These are phyloP conservation scores for Tyrophagus putrescentiae DNA, from an alignment of 1,140 invertebrate genomes.

Conservation along the genomic window DNA sequence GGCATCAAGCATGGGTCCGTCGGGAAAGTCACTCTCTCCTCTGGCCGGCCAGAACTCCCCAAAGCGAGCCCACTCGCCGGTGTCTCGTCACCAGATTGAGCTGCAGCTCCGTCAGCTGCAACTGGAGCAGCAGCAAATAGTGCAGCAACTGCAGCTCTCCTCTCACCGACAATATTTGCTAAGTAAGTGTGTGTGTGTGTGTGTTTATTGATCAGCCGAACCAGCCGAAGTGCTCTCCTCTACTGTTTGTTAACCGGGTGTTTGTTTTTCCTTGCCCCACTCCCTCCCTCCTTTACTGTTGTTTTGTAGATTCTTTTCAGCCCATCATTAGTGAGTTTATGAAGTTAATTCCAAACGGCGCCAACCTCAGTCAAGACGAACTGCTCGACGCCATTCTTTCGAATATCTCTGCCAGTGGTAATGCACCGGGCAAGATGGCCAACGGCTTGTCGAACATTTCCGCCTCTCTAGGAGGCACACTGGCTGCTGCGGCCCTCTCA, in stretches of 20 bases:
- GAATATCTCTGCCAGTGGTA: background rate
- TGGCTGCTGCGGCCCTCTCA: background rate
- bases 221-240: no score
- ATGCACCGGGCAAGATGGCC: background rate
- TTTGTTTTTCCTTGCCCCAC: background rate
- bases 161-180: slow-evolving; percentile 24
- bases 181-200: background rate
- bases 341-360: background rate
- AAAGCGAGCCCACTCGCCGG: background rate
- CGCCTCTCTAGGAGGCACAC: background rate
- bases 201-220: background rate
- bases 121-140: slow-evolving; percentile 24
- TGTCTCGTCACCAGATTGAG: slow-evolving; percentile 13
- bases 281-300: background rate
- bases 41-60: background rate
- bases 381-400: background rate
- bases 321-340: slow-evolving; percentile 10
- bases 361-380: slow-evolving; percentile 14
- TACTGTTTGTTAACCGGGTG: background rate
- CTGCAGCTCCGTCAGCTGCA: slow-evolving; percentile 22
- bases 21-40: background rate
- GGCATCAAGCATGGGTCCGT: background rate
- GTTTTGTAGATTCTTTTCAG: slow-evolving; percentile 20
- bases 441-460: background rate
- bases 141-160: slow-evolving; percentile 24